Base-by-base conservation (phyloP, 2,888 invertebrate species). In the Chydorus sphaericus region DNA sequence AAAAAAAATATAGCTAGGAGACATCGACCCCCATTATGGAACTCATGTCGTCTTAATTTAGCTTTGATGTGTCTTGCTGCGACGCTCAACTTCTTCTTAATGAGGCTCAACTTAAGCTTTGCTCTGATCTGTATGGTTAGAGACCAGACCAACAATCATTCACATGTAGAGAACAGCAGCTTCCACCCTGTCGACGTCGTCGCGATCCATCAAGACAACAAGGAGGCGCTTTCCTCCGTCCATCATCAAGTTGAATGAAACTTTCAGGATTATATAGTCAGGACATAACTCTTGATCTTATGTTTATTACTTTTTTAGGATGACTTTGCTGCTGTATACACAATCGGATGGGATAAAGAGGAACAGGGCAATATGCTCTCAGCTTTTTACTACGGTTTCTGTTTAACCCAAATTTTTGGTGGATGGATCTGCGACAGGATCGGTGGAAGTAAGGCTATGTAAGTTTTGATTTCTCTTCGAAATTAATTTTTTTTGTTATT, bases 81-180 rank as follows among this genome's bases (percentile, higher is more conserved):
- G 10, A 67, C 69, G 59, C 60, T 68, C 6, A 61, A 66, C 14
- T 69, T 71, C 4, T 63, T 71, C 48, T 64, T 68, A 48, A 66
- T 76, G 65, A 67, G 76, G 8, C 71, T 75, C 56, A 74, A 75
- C 63, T 66, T 77, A 38, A 74, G 73, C 60, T 73, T 77, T 59
- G 73, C 75, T 4, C 70, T 77, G 50, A 70, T 77, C 4, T 76
- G 76, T 62, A 77, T 77, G 77, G 73, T 76, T 8, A 20, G 23
- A 10, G 37, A 36, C 18, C 23, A 8, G 33, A 33, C 33, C 33
- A 7, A 14, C 44, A 10, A n/a, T 20, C 14, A 26, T 6, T 3
- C 36, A 36, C 26, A 14, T 6, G 28, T 26, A 23, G 44, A 18
- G 26, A 44, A 20, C 44, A 5, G 3, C 26, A 16, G 44, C 44